A percentile compares a stretch with the other conserved stretches of the same genome.
These are phyloP conservation scores for Chionomys nivalis DNA, from an alignment of 2,113 vertebrate species.

Conservation along the genomic window DNA sequence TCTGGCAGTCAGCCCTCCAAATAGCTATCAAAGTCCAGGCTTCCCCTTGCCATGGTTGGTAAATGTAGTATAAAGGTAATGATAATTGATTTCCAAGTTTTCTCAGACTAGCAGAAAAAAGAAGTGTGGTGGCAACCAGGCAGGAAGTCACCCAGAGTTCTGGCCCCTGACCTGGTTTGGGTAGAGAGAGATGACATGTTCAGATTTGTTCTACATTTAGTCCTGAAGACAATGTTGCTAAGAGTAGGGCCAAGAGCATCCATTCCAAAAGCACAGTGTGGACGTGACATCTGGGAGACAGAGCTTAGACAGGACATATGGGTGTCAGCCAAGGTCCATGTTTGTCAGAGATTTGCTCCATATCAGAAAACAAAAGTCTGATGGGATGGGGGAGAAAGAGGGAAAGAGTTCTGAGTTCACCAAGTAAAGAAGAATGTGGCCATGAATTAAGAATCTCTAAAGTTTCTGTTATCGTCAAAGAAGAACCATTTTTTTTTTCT, in stretches of 20 bases:
- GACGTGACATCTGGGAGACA: not conserved
- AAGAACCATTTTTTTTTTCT: not conserved
- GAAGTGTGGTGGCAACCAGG: not conserved
- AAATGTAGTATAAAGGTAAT: constrained; percentile 55
- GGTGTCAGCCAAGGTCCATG: not conserved
- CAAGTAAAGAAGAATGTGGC: not conserved
- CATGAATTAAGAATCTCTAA: not conserved
- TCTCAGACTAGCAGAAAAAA: constrained; percentile 16
- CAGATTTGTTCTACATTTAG: constrained; percentile 23
- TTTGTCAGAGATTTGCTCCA: not conserved
- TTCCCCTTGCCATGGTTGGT: constrained; percentile 42
- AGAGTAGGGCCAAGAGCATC: not conserved
- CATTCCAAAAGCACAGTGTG: not conserved
- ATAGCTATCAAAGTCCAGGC: constrained; percentile 52
- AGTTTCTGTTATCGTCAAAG: not conserved
- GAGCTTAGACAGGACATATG: not conserved
- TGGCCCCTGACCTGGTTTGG: not conserved
- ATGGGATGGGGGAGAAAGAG: constrained; percentile 14
- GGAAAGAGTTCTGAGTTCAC: not conserved
- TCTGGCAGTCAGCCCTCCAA: constrained; percentile 15
- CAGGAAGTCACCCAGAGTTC: not conserved
- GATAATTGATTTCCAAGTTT: not conserved
- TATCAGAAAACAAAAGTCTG: constrained; percentile 19
- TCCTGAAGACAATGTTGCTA: not conserved
- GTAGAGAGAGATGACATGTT: not conserved